Evolutionary conservation across 2,797 vertebrate species (phyloP), one percentile per base, ranked within the genome.

Genomic region (Gobionotothen gibberifrons): DNA sequence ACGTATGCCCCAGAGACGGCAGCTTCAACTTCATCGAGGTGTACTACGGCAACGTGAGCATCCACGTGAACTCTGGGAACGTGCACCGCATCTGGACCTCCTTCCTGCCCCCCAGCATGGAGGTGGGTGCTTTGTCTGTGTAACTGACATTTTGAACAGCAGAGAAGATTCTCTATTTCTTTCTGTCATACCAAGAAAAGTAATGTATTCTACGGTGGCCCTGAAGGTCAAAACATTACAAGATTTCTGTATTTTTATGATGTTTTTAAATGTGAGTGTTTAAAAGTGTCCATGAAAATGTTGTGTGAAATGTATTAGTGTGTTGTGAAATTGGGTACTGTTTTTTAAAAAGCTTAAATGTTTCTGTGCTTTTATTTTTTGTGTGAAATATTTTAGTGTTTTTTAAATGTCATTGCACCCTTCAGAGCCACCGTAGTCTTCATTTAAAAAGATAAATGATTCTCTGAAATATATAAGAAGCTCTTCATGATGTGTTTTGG

Each of bases 1-100:
- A 98, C 89, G 96, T 99, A 91, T 96, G 97, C 54, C 97, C 97
- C 19, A 94, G 80, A 59, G 94, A 94, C 49, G 93, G 89, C 0
- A 94, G 95, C 0, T 94, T 90, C 60, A 96, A 93, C 89, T 94
- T 96, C 47, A 83, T 96, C 0, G 92, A 96, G 11, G 83, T 95
- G 67, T 86, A 93, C 0, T 16, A 96, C 1, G 92, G 89, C 79
- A 96, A 95, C 19, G 76, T 96, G 44, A 96, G 90, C 85, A 84
- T 98, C 49, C 95, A 95, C 61, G 70, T 97, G 76, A 97, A 93
- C 86, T 51, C 93, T 0, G 87, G 86, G 9, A 99, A 98, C 3
- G 52, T 96, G 1, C 90, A 95, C 19, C 94, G 96, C 0, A 5
- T 97, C 7, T 88, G 79, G 1, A 93, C 87, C 0, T 90, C 95